Percentiles rank a stretch among this genome's conserved stretches.
phyloP scores from a whole-genome alignment of 2,888 invertebrate species.

The Epistrophe grossulariae region DNA sequence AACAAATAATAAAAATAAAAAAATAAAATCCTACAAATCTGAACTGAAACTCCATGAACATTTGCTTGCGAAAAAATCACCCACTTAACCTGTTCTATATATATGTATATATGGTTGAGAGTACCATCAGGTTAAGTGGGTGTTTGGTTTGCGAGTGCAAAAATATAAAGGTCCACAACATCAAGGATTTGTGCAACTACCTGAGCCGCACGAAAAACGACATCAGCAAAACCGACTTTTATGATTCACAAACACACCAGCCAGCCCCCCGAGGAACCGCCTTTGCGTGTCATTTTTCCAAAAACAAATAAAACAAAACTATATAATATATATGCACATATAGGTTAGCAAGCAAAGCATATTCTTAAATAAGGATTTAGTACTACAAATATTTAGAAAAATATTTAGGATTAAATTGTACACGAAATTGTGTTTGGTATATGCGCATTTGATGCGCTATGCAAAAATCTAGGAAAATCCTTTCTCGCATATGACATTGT shows the following conservation, averaged over 20 bases:
- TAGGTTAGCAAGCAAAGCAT: not conserved
- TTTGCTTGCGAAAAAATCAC: slow-evolving; percentile 37
- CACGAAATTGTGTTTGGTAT: slow-evolving; percentile 18
- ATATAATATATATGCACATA: too few relatives aligned
- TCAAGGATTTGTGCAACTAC: slow-evolving; percentile 36
- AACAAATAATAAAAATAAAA: slow-evolving; percentile 14
- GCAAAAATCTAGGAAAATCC: slow-evolving; percentile 48
- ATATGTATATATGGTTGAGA: not conserved
- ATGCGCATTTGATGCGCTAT: slow-evolving; percentile 49
- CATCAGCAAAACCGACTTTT: slow-evolving; percentile 38
- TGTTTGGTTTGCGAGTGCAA: slow-evolving; percentile 32
- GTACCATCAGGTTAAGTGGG: slow-evolving; percentile 44
- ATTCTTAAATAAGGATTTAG: slow-evolving; percentile 60
- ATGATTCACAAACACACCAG: slow-evolving; percentile 58
- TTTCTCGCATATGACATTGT: not conserved
- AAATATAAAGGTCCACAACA: not conserved
- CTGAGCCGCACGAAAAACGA: slow-evolving; percentile 17
- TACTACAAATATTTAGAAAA: slow-evolving; percentile 68
- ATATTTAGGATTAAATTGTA: slow-evolving; percentile 61
- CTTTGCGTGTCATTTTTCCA: slow-evolving; percentile 4
- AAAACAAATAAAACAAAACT: not conserved
- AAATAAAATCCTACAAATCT: slow-evolving; percentile 7
- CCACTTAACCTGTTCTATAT: slow-evolving; percentile 20
- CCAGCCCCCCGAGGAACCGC: slow-evolving; percentile 45
- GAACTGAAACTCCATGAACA: not conserved